Conservation (phyloP, 2,113 vertebrate species). For the Mus musculus region DNA sequence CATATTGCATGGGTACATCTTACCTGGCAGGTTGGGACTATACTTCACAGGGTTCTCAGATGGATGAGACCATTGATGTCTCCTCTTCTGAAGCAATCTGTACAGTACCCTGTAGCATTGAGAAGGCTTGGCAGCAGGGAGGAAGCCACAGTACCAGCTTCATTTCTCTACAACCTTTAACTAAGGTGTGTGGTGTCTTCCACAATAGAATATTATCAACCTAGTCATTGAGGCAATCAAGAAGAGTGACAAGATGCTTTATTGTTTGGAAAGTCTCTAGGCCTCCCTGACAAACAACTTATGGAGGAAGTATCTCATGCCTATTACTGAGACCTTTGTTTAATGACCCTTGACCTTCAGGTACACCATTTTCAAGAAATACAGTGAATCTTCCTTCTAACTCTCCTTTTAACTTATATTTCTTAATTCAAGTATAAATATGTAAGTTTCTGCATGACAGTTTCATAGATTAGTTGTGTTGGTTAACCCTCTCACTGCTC, state of each 20-base stretch:
- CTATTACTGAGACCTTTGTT: too few relatives aligned
- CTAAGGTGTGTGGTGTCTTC: background rate
- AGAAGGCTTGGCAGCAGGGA: background rate
- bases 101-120: too few relatives aligned
- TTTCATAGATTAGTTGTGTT: background rate
- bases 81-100: background rate
- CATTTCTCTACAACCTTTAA: background rate
- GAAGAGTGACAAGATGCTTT: too few relatives aligned
- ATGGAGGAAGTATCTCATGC: too few relatives aligned
- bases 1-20: background rate
- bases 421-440: background rate
- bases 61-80: background rate
- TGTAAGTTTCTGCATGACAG: background rate
- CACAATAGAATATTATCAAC: background rate
- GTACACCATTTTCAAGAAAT: too few relatives aligned
- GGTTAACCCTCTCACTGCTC: too few relatives aligned
- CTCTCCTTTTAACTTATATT: too few relatives aligned
- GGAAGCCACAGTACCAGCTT: background rate
- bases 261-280: too few relatives aligned
- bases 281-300: too few relatives aligned
- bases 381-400: too few relatives aligned
- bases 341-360: too few relatives aligned
- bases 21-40: background rate
- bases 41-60: background rate
- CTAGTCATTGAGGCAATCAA: too few relatives aligned